Conservation (phyloP, 1,140 invertebrate genomes). For the Trichoplusia ni region DNA sequence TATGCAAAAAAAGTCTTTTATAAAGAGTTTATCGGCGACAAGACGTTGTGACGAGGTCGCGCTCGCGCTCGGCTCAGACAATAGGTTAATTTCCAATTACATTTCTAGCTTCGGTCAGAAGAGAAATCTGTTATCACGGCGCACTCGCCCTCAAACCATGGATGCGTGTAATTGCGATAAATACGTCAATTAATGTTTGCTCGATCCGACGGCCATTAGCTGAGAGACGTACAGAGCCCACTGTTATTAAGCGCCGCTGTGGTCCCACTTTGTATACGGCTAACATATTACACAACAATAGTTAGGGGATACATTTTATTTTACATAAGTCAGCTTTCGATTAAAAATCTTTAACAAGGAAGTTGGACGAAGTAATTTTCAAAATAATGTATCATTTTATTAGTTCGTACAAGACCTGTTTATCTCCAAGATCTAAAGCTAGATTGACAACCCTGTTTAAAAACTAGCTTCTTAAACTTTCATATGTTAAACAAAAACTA, state of each 20-base stretch:
- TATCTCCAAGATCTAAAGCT: no score
- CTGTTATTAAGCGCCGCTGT: slow-evolving; percentile 55
- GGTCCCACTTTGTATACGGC: slow-evolving; percentile 35
- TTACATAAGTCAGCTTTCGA: no score
- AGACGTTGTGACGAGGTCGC: slow-evolving; percentile 35
- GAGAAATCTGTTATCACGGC: slow-evolving; percentile 70
- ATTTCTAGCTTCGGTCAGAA: slow-evolving; percentile 64
- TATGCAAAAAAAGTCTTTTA: slow-evolving; percentile 57
- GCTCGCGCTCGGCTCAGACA: slow-evolving; percentile 41
- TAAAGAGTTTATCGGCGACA: slow-evolving; percentile 27
- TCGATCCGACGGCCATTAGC: slow-evolving; percentile 64
- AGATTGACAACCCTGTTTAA: no score
- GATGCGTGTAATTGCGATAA: slow-evolving; percentile 76
- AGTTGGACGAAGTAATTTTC: no score
- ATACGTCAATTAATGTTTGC: slow-evolving; percentile 67
- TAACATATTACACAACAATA: no score
- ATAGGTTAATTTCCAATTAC: slow-evolving; percentile 63
- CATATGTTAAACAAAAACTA: background rate
- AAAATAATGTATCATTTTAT: no score
- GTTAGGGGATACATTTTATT: no score
- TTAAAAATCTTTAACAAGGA: no score
- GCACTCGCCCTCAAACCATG: slow-evolving; percentile 64
- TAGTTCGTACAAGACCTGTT: no score
- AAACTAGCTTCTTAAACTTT: no score
- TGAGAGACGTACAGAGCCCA: slow-evolving; percentile 42